phyloP scores from a whole-genome alignment of 2,797 vertebrate genomes.

The Malurus splendens region DNA sequence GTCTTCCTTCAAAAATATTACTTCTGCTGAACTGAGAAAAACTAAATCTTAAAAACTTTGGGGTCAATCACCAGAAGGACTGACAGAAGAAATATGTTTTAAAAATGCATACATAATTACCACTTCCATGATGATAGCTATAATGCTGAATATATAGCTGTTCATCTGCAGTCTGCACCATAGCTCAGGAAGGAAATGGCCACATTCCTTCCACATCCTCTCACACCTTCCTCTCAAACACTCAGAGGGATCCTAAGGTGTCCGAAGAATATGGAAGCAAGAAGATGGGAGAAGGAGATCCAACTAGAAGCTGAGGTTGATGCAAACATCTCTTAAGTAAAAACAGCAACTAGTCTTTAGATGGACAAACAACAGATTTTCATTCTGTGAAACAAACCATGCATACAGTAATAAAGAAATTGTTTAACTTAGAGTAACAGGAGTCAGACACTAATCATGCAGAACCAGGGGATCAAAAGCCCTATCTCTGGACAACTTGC shows the following conservation, averaged over 20 bases:
- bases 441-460: background rate
- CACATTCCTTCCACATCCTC: background rate
- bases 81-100: background rate
- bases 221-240: background rate
- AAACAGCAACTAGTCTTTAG: background rate
- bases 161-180: background rate
- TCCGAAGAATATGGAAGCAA: background rate
- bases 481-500: background rate
- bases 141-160: background rate
- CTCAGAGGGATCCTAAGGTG: background rate
- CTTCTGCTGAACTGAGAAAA: background rate
- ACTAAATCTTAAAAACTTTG: background rate
- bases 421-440: background rate
- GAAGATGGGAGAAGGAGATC: background rate
- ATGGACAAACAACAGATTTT: background rate
- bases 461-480: background rate
- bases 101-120: background rate
- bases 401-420: background rate
- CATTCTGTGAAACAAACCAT: background rate
- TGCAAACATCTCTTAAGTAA: background rate
- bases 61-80: background rate
- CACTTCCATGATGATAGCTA: background rate
- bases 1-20: background rate
- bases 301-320: background rate
- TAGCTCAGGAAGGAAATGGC: background rate